Percentiles rank a stretch among this genome's conserved stretches.
phyloP scores from a whole-genome alignment of 2,113 vertebrate genomes.

The Pseudorasbora parva region DNA sequence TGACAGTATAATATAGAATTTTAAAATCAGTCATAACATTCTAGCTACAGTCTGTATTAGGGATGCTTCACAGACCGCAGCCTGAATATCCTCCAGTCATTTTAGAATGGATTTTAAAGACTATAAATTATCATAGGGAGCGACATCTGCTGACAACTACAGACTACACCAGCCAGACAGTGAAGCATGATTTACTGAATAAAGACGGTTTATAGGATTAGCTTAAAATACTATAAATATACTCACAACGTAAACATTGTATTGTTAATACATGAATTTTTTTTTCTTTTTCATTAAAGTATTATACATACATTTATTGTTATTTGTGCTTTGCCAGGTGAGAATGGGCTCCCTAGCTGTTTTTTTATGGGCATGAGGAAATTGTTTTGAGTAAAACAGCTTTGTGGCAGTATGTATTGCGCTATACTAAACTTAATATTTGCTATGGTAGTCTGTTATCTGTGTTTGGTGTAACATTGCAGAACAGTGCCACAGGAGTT shows the following conservation, averaged over 20 bases:
- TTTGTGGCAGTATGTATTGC: not conserved
- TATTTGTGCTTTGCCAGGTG: not conserved
- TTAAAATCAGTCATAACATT: not conserved
- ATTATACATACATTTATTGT: not conserved
- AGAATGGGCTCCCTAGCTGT: not conserved
- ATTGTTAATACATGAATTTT: not conserved
- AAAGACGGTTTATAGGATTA: not conserved
- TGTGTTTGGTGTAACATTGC: too few species aligned
- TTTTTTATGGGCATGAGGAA: not conserved
- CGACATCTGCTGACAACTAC: not conserved
- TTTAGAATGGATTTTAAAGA: conserved; percentile 6
- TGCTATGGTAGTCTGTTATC: too few species aligned
- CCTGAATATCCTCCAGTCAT: not conserved
- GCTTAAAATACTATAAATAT: not conserved
- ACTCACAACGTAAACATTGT: not conserved
- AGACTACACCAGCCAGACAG: conserved; percentile 1
- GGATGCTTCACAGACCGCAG: not conserved
- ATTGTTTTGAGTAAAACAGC: not conserved
- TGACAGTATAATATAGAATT: not conserved
- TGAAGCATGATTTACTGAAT: conserved; percentile 6
- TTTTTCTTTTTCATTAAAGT: not conserved
- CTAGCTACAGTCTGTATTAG: not conserved
- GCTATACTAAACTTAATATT: too few species aligned
- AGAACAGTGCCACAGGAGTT: too few species aligned
- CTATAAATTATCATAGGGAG: not conserved